Evolutionary conservation across 2,113 vertebrate species (phyloP), one percentile per base, ranked within the genome.

Genomic region (Anolis carolinensis): DNA sequence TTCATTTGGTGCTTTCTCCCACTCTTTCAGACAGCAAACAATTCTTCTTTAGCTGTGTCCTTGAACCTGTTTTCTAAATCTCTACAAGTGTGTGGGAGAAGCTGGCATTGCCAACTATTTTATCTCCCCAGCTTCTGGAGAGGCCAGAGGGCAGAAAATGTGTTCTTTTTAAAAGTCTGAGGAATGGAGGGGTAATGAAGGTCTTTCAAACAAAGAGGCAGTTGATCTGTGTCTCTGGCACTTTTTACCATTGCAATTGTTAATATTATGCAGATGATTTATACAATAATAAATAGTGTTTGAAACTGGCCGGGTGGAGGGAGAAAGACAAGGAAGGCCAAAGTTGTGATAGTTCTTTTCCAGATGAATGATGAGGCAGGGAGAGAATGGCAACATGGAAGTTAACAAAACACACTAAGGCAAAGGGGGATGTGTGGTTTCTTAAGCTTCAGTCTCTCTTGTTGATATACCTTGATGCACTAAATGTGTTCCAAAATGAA

Each of bases 61-160:
- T 63, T 83, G 44, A 44, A 55, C 70, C n/a, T 84, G 14, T 50
- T 77, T 74, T 84, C 36, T 71, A 44, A 30, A 27, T 62, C n/a
- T 80, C 68, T 36, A 23, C 55, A 25, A 83, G 9, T 80, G 27
- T 79, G 70, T 74, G 59, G 39, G 70, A 81, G 55, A 80, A 80
- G n/a, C 18, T 77, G 16, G 39, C 20, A 48, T 48, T 25, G 59
- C 36, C 30, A 39, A 30, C 70, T 70, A 50, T 36, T 62, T n/a
- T 20, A 72, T 73, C 72, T 87, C 50, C 11, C 32, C 14, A 75
- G 44, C 44, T 27, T 81, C n/a, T 65, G 16, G 8, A n/a, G n/a
- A 67, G 23, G 32, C n/a, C 59, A 86, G 79, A 50, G 39, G 32
- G 32, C 62, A 76, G 44, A 44, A 36, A 27, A 80, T 44, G 27